Evolutionary conservation across 92 coral and sea anemone species (phyloP).

Genomic region (Scolanthus callimorphus): DNA sequence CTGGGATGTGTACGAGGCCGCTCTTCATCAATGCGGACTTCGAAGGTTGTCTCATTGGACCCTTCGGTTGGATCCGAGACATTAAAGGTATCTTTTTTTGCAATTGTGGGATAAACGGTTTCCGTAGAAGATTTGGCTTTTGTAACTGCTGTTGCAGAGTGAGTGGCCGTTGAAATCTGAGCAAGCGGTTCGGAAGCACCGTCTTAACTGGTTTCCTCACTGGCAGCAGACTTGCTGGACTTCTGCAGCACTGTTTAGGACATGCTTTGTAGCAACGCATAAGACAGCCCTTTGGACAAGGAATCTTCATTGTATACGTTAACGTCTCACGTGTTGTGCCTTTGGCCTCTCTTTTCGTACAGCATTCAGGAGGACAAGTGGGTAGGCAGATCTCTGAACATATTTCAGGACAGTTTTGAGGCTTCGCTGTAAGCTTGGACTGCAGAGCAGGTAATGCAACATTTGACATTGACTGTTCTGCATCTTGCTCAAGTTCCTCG

Average conservation of each 20-base stretch:
- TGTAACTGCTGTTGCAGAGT: not conserved
- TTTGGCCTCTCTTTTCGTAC: not conserved
- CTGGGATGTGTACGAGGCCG: not conserved
- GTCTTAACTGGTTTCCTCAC: conserved; percentile 5
- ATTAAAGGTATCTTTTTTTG: not conserved
- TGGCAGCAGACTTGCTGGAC: not conserved
- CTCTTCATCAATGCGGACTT: not conserved
- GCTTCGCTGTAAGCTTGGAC: not conserved
- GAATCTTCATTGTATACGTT: conserved; percentile 9
- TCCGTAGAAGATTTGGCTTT: not conserved
- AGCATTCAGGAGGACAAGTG: conserved; percentile 19
- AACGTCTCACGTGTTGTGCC: conserved; percentile 19
- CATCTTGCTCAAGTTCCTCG: conserved; percentile 30
- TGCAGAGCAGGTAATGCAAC: not conserved
- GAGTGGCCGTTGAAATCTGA: not conserved
- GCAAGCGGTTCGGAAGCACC: not conserved
- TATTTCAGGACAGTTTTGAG: conserved; percentile 11
- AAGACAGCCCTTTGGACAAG: conserved; percentile 25
- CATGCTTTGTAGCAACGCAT: conserved; percentile 14
- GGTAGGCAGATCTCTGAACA: conserved; percentile 34
- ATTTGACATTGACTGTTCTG: conserved; percentile 7
- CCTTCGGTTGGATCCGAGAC: no score
- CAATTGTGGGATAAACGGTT: no score
- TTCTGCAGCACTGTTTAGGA: conserved; percentile 20
- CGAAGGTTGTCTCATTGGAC: no score